Evolutionary conservation across 2,113 vertebrate genomes (phyloP).

Genomic region (Paramormyrops kingsleyae): DNA sequence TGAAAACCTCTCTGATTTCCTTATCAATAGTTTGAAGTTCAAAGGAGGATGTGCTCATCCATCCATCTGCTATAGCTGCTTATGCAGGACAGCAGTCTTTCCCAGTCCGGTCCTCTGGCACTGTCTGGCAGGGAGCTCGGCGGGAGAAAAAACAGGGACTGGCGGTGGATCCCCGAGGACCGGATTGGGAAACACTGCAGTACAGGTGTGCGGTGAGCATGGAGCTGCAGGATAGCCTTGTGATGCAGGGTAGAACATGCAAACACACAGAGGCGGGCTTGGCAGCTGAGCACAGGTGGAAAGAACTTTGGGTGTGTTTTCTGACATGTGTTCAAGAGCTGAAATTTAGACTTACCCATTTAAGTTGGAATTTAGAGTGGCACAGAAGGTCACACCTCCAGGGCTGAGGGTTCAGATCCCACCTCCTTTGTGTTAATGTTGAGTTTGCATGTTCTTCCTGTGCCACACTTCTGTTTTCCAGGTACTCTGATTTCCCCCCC

Average conservation of each 20-base stretch:
- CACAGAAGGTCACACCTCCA: neutral
- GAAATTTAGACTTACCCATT: neutral
- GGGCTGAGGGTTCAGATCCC: neutral
- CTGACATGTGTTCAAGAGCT: neutral
- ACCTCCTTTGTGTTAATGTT: neutral
- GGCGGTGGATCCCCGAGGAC: neutral
- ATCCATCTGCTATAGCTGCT: neutral
- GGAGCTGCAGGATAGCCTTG: neutral
- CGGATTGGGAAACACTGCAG: neutral
- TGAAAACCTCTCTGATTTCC: neutral
- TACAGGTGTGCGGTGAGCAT: neutral
- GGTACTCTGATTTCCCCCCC: neutral
- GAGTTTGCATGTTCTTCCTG: neutral
- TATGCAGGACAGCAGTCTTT: neutral
- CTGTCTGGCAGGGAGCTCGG: no score
- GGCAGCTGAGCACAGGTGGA: neutral
- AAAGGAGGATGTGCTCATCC: neutral
- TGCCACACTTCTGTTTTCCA: neutral
- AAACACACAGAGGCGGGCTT: neutral
- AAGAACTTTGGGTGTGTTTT: neutral
- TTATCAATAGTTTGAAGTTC: neutral
- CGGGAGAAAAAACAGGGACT: no score
- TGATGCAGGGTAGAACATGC: neutral
- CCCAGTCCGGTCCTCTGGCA: no score
- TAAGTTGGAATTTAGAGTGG: neutral